Percentiles rank a stretch among this genome's conserved stretches.
These are phyloP conservation scores for Channa argus DNA, from an alignment of 2,113 vertebrate species.

Conservation along the genomic window DNA sequence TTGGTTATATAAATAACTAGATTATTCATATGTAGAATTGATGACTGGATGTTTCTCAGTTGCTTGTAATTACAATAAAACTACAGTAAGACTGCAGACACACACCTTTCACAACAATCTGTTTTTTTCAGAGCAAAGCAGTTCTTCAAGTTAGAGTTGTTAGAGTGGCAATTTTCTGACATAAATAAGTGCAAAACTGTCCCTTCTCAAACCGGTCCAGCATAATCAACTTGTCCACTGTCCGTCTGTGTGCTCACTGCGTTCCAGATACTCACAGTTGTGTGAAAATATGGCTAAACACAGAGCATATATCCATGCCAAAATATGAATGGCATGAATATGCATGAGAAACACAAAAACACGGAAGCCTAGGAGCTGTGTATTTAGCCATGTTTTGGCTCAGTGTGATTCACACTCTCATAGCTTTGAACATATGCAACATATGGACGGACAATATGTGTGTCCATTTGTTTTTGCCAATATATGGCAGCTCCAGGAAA, in stretches of 20 bases:
- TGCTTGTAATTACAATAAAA: too few relatives aligned
- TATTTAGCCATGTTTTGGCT: slow-evolving; percentile 16
- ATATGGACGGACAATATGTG: slow-evolving; percentile 36
- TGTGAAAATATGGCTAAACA: slow-evolving; percentile 7
- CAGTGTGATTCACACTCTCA: not conserved
- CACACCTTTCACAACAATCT: too few relatives aligned
- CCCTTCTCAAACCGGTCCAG: not conserved
- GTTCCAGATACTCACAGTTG: slow-evolving; percentile 2
- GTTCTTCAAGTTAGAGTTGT: too few relatives aligned
- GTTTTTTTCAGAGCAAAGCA: too few relatives aligned
- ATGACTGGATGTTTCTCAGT: too few relatives aligned
- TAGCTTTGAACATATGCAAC: not conserved
- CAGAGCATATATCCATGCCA: not conserved
- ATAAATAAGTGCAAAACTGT: not conserved
- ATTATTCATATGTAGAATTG: too few relatives aligned
- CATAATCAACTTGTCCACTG: slow-evolving; percentile 15
- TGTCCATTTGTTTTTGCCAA: slow-evolving; percentile 6
- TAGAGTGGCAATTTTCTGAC: not conserved
- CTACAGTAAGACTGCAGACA: too few relatives aligned
- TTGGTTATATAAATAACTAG: too few relatives aligned
- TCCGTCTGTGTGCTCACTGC: slow-evolving; percentile 23
- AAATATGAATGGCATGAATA: not conserved
- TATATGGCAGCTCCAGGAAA: not conserved
- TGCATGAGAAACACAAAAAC: not conserved
- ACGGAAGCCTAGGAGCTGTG: not conserved